Evolutionary conservation across 2,113 vertebrate species (phyloP), one percentile per base, ranked within the genome.

Genomic region (Lamprotornis superbus): DNA sequence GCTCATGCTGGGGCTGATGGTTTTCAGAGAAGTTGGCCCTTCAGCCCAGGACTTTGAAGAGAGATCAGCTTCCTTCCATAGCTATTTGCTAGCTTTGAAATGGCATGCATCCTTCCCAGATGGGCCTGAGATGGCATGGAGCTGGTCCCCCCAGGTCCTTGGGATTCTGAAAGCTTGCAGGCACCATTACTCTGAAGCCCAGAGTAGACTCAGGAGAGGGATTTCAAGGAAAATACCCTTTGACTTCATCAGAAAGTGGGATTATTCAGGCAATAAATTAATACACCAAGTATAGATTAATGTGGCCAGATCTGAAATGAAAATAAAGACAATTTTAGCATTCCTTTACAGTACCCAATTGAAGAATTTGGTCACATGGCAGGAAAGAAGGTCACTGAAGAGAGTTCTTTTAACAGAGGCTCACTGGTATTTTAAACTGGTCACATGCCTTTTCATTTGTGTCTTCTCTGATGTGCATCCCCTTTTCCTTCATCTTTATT

Each of bases 341-440:
- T 89, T 91, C 55, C 27, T 93, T 93, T 90, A 90, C 56, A 92
- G 77, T 52, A 90, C 44, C 60, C 28, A 60, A 88, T n/a, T 94
- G 76, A 93, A 90, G 93, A 94, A 77, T 88, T 78, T 86, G 73
- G 69, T 97, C 95, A 96, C 92, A 90, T 84, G 95, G 69, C 79
- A 93, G 76, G 49, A 71, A 93, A 87, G 73, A 91, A 93, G 88
- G 90, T 93, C 90, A 86, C 49, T 83, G 40, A 90, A 93, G 39
- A 89, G 55, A 86, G n/a, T 40, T 80, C 88, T 84, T 90, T 83
- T 28, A 96, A 88, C 83, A 96, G 85, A 90, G 90, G 88, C 47
- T 95, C 82, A 87, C 94, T 90, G 28, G 80, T 79, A 49, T 96
- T 96, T 96, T 75, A 93, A 64, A 93, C 69, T 33, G 25, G 83